phyloP scores from a whole-genome alignment of 1,140 invertebrate species.

The Calephelis virginiensis region DNA sequence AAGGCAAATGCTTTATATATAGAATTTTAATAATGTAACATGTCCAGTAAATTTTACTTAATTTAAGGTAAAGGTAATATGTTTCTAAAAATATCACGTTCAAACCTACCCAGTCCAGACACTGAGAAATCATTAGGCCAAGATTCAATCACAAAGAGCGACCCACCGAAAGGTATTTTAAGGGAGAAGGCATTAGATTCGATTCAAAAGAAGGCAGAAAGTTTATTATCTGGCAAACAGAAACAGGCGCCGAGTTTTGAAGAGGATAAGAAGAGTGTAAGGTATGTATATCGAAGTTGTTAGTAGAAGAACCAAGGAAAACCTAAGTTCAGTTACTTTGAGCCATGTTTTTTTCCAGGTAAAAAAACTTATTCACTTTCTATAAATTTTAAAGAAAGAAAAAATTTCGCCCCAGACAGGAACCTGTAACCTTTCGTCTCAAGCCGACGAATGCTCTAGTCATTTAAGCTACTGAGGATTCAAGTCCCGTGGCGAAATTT shows the following conservation, averaged over 20 bases:
- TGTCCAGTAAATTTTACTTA: slow-evolving; percentile 3
- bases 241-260: slow-evolving; percentile 73
- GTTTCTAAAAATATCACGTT: slow-evolving; percentile 84
- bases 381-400: too few species aligned
- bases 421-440: too few species aligned
- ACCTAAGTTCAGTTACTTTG: too few species aligned
- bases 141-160: slow-evolving; percentile 67
- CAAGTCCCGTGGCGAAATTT: too few species aligned
- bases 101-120: slow-evolving; percentile 69
- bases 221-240: slow-evolving; percentile 45
- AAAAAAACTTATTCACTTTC: too few species aligned
- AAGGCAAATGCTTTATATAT: too few species aligned
- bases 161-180: slow-evolving; percentile 84
- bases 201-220: slow-evolving; percentile 63
- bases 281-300: slow-evolving; percentile 36
- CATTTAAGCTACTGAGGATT: too few species aligned
- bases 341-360: too few species aligned
- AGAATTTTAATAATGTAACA: background rate
- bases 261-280: slow-evolving; percentile 85
- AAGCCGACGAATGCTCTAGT: too few species aligned
- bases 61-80: slow-evolving; percentile 81
- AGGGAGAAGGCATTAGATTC: slow-evolving; percentile 82
- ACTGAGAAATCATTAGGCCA: slow-evolving; percentile 60
- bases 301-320: too few species aligned
- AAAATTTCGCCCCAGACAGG: too few species aligned